Evolutionary conservation across 2,888 invertebrate species (phyloP).

Genomic region (Tigriopus californicus): DNA sequence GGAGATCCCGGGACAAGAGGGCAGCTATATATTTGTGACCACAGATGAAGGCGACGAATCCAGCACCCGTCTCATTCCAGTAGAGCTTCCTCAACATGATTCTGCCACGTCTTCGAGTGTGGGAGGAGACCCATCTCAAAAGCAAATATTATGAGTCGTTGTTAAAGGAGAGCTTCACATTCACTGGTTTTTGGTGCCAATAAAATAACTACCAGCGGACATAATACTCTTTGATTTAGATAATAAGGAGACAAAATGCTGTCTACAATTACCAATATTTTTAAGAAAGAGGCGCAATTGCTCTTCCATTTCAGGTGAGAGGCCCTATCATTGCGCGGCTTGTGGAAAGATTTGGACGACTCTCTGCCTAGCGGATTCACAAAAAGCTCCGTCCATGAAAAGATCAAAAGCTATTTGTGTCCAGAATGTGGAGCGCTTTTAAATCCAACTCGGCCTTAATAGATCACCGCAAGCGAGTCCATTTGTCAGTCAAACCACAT

Average conservation of each 20-base stretch:
- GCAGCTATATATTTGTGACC: not conserved
- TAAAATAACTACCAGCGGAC: too few species aligned
- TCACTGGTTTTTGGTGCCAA: too few species aligned
- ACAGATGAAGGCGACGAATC: not conserved
- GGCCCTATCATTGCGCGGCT: conserved; percentile 18
- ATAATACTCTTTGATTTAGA: too few species aligned
- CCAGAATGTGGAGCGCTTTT: conserved; percentile 6
- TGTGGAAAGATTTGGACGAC: conserved; percentile 18
- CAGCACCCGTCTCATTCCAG: too few species aligned
- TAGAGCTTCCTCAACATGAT: too few species aligned
- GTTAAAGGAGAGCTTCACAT: too few species aligned
- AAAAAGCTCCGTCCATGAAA: conserved; percentile 1
- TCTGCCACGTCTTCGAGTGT: too few species aligned
- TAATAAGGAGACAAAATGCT: too few species aligned
- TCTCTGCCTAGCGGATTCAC: conserved; percentile 18
- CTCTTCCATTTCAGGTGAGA: conserved; percentile 13
- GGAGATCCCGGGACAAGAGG: not conserved
- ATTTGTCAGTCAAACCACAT: conserved; percentile 1
- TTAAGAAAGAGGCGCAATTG: too few species aligned
- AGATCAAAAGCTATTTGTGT: not conserved
- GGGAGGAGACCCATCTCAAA: too few species aligned
- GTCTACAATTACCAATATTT: too few species aligned
- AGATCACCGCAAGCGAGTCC: conserved; percentile 1
- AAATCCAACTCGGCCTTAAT: conserved; percentile 3
- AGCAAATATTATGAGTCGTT: too few species aligned